These are phyloP conservation scores for Sussaba pulchella DNA, from an alignment of 2,888 invertebrate genomes.

Conservation along the genomic window DNA sequence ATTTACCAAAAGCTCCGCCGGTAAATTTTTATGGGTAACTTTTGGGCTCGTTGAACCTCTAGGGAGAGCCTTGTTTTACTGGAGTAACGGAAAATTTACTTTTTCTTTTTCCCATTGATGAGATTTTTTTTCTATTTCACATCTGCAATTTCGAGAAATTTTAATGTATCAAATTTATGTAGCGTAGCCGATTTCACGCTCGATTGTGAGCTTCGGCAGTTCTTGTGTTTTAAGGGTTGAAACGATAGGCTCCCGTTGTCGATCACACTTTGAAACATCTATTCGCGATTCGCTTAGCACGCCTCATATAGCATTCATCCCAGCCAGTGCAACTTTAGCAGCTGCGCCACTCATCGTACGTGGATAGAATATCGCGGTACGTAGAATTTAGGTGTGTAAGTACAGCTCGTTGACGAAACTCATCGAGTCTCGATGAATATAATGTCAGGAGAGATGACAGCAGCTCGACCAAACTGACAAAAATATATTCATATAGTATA, in stretches of 20 bases:
- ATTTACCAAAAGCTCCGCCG: background rate
- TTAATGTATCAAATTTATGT: background rate
- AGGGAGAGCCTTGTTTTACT: conserved; percentile 6
- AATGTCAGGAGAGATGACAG: too few relatives aligned
- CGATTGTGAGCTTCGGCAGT: background rate
- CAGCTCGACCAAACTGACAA: too few relatives aligned
- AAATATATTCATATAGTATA: too few relatives aligned
- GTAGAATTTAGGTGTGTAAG: background rate
- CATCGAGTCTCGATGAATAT: background rate
- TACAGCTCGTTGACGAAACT: conserved; percentile 25
- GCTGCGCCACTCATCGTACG: background rate
- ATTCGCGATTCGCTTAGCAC: conserved; percentile 11
- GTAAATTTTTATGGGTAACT: too few relatives aligned
- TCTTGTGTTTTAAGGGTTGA: background rate
- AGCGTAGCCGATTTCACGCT: background rate
- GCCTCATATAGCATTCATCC: background rate
- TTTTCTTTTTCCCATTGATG: conserved; percentile 2
- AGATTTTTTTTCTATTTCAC: background rate
- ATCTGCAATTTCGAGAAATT: background rate
- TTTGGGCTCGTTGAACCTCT: too few relatives aligned
- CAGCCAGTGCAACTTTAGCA: background rate
- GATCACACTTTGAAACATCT: background rate
- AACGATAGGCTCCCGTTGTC: background rate
- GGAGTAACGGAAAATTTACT: background rate
- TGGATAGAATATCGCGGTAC: background rate